Percentiles rank a stretch among this genome's conserved stretches.
These are phyloP conservation scores for Bombus sibiricus DNA, from an alignment of 1,140 invertebrate species.

Conservation along the genomic window DNA sequence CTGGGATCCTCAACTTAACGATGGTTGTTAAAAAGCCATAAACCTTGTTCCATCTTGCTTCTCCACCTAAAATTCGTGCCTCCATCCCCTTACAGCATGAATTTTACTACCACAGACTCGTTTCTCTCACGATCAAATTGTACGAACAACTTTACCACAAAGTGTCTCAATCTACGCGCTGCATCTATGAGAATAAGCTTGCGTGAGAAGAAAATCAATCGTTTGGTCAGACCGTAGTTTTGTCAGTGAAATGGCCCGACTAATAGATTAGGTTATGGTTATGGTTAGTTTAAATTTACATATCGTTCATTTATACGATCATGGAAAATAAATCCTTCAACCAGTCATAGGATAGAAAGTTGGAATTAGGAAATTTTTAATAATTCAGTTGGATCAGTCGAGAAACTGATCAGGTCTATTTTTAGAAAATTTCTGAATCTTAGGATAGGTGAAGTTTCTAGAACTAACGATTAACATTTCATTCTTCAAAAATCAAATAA, in stretches of 20 bases:
- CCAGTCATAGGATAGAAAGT: background rate
- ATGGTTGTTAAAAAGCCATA: constrained; percentile 64
- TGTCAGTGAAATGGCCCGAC: background rate
- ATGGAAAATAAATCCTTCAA: background rate
- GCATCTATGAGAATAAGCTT: background rate
- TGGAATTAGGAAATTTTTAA: background rate
- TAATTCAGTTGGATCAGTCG: background rate
- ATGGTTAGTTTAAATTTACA: background rate
- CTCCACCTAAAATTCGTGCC: background rate
- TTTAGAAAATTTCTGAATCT: background rate
- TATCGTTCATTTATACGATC: no score
- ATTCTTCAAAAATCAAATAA: no score
- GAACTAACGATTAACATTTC: no score
- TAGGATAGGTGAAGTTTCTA: no score
- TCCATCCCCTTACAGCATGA: background rate
- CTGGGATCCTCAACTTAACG: constrained; percentile 59
- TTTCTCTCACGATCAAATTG: no score
- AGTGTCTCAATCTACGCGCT: background rate
- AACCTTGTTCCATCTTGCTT: constrained; percentile 7
- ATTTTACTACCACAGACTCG: background rate
- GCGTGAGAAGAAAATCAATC: background rate
- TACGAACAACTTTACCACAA: background rate
- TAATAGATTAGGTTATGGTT: no score
- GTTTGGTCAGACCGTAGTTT: background rate
- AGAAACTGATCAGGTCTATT: background rate